Evolutionary conservation across 2,797 vertebrate genomes (phyloP).

Genomic region (Lacerta viridis): DNA sequence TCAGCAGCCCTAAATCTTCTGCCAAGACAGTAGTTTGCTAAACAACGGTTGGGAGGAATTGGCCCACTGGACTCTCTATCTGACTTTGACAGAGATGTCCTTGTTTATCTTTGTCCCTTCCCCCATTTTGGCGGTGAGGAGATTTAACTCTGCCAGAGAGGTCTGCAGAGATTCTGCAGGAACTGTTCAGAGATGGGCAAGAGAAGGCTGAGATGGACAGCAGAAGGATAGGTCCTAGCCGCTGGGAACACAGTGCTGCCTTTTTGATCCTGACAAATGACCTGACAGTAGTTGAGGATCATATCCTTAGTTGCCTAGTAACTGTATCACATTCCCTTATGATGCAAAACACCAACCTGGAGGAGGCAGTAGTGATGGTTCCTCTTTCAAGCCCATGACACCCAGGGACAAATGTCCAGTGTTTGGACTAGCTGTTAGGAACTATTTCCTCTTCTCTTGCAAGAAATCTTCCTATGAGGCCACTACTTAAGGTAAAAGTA

Average conservation of each 20-base stretch:
- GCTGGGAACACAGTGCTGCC: neutral
- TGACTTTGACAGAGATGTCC: neutral
- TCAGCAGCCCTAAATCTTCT: neutral
- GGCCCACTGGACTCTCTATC: neutral
- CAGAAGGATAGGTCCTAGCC: neutral
- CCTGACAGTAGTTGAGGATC: neutral
- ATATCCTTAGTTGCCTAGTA: constrained; percentile 2
- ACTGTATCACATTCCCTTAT: too few relatives aligned
- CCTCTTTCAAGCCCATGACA: neutral
- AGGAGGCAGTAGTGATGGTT: neutral
- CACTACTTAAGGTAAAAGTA: neutral
- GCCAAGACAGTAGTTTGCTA: neutral
- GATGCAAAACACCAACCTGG: neutral
- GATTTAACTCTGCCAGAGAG: too few relatives aligned
- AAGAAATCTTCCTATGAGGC: neutral
- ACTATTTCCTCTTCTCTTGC: neutral
- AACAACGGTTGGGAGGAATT: neutral
- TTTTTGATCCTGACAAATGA: neutral
- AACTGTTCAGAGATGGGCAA: neutral
- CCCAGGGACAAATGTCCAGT: neutral
- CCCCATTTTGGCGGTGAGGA: neutral
- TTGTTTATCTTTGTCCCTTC: neutral
- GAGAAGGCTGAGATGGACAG: neutral
- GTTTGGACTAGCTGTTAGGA: neutral
- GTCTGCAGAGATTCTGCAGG: neutral